phyloP scores from a whole-genome alignment of 2,888 invertebrate species.

The Drosophila lacicola region DNA sequence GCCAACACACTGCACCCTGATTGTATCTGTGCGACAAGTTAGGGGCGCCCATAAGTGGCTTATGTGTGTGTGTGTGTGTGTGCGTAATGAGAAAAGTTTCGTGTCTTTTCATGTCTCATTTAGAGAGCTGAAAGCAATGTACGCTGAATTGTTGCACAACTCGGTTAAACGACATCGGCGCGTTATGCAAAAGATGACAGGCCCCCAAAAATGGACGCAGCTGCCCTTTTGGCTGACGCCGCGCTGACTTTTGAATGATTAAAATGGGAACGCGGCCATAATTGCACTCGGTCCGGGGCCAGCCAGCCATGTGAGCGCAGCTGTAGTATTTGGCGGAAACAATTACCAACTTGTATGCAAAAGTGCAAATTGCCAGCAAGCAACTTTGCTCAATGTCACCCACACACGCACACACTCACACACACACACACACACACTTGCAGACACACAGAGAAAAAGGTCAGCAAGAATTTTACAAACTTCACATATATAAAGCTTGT shows the following conservation, averaged over 20 bases:
- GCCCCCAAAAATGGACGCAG: conserved; percentile 41
- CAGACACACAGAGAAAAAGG: conserved; percentile 3
- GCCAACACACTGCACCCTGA: conserved; percentile 14
- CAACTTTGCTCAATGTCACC: conserved; percentile 71
- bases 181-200: conserved; percentile 12
- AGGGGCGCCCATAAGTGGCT: conserved; percentile 55
- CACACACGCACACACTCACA: conserved; percentile 23
- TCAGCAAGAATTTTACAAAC: too few species aligned
- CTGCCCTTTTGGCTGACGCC: conserved; percentile 38
- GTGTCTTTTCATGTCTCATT: conserved; percentile 79
- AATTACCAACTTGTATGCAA: conserved; percentile 78
- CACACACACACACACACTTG: conserved; percentile 17
- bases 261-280: conserved; percentile 47
- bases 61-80: conserved; percentile 26
- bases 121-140: conserved; percentile 71
- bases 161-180: conserved; percentile 52
- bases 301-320: conserved; percentile 37
- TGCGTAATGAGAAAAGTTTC: conserved; percentile 85
- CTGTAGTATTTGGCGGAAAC: conserved; percentile 72
- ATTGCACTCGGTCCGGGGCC: conserved; percentile 31
- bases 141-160: conserved; percentile 56
- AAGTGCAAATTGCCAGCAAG: conserved; percentile 69
- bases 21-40: conserved; percentile 51
- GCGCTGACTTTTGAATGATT: conserved; percentile 74
- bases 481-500: too few species aligned